Percentiles rank a stretch among this genome's conserved stretches.
Conservation (phyloP, 2,888 invertebrate species). For the Chirona hameri region DNA sequence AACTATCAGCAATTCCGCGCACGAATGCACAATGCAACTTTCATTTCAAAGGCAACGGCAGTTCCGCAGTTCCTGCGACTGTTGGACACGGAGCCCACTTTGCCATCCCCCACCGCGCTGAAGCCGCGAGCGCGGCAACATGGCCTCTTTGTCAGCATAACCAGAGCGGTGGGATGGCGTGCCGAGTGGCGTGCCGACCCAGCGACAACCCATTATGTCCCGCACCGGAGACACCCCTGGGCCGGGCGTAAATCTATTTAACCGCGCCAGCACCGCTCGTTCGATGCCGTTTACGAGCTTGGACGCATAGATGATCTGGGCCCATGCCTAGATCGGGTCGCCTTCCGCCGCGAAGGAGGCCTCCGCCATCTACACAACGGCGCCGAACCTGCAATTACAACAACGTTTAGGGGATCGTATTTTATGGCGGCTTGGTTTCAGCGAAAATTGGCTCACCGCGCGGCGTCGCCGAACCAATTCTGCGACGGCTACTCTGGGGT, state of each 20-base stretch:
- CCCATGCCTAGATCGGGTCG: not conserved
- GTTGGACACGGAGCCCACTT: no score
- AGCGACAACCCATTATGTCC: not conserved
- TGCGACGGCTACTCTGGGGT: not conserved
- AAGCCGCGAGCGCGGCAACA: no score
- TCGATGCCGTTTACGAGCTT: not conserved
- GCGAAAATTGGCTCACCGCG: not conserved
- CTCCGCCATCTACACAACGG: not conserved
- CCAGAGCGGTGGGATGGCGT: no score
- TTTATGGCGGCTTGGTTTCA: not conserved
- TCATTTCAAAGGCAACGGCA: no score
- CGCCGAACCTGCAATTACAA: not conserved
- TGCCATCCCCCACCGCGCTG: no score
- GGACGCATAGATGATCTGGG: not conserved
- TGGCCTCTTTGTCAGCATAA: no score
- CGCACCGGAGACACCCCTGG: not conserved
- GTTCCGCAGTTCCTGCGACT: no score
- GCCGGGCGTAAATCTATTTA: not conserved
- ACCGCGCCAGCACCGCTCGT: not conserved
- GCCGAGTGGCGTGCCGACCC: no score
- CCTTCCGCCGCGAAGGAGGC: not conserved
- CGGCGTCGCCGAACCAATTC: not conserved
- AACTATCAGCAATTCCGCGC: no score
- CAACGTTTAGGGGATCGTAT: slow-evolving; percentile 1
- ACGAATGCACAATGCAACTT: no score